Conservation (phyloP, 1,140 invertebrate species). For the Phenacoccus solenopsis region DNA sequence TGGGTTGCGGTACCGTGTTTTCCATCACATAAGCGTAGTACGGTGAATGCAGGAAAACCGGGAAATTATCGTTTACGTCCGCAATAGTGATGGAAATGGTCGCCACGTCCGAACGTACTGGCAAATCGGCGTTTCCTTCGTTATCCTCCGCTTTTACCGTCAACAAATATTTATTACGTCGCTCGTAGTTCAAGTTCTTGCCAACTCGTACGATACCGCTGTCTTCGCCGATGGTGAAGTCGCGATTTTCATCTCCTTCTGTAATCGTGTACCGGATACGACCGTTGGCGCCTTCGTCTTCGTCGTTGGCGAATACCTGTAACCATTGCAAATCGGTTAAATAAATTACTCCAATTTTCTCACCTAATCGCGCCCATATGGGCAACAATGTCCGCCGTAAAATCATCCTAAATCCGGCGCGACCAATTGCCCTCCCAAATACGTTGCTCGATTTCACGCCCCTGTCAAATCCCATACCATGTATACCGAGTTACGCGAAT, state of each 20-base stretch:
- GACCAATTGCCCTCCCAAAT: too few relatives aligned
- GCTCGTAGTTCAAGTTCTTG: slow-evolving; percentile 83
- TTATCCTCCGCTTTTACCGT: slow-evolving; percentile 80
- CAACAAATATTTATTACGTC: slow-evolving; percentile 67
- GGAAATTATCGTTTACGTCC: slow-evolving; percentile 91
- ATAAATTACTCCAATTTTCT: too few relatives aligned
- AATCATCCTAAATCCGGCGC: too few relatives aligned
- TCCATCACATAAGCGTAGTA: slow-evolving; percentile 88
- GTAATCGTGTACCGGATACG: slow-evolving; percentile 75
- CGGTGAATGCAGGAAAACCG: slow-evolving; percentile 78
- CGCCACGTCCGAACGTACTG: slow-evolving; percentile 52
- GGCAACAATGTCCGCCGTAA: too few relatives aligned
- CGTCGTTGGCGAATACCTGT: slow-evolving; percentile 78
- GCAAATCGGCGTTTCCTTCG: slow-evolving; percentile 46
- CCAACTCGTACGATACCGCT: slow-evolving; percentile 75
- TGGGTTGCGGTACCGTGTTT: slow-evolving; percentile 61
- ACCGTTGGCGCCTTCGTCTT: slow-evolving; percentile 79
- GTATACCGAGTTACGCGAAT: too few relatives aligned
- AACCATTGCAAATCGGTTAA: slow-evolving; percentile 26
- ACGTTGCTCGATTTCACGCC: too few relatives aligned
- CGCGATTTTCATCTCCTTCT: slow-evolving; percentile 77
- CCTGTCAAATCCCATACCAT: too few relatives aligned
- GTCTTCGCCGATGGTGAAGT: slow-evolving; percentile 81
- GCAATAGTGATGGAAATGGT: slow-evolving; percentile 49
- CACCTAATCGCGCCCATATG: too few relatives aligned